Evolutionary conservation across 2,797 vertebrate genomes (phyloP), one percentile per base, ranked within the genome.

Genomic region (Chaetodon trifasciatus): DNA sequence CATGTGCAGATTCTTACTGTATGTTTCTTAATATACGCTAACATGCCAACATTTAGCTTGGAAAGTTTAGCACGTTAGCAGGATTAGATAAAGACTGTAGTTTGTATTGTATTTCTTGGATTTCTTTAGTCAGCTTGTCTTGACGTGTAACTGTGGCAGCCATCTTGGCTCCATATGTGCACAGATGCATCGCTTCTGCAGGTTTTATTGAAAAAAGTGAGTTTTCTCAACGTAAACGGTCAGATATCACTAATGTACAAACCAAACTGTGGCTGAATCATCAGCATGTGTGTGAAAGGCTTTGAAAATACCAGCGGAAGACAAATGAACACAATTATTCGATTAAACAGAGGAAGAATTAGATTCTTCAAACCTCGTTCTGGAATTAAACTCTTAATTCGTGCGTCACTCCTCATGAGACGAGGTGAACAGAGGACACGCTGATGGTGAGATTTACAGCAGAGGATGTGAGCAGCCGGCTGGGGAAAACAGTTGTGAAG

Each of bases 401-500:
- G 4, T 82, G 70, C 28, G 19, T 73, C 60, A 55, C 83, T 53
- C 57, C 67, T 62, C 72, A 3, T 6, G 67, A 62, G 69, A 72
- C 10, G 64, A 77, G 56, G 69, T 76, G 52, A 78, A 66, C 39
- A 0, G 69, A 78, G 75, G 72, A 80, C 64, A 65, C 8, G 15
- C 8, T 49, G 49, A 44, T 0, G 1, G 53, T 23, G 5, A 65
- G 74, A 77, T 76, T 74, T 71, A 74, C 4, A 50, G 55, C 35
- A 0, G 53, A 63, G 53, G 75, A 86, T 57, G 46, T 19, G 17
- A 85, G 46, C 70, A 55, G 66, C 78, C 64, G 70, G 71, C 37
- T 63, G 62, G 44, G 39, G 72, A 58, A 65, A 71, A 74, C 74
- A 64, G 42, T 35, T 65, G 57, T 4, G 19, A 76, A 53, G 35